Base-by-base conservation (phyloP, 92 coral and sea anemone species). In the Parazoanthus darwini region DNA sequence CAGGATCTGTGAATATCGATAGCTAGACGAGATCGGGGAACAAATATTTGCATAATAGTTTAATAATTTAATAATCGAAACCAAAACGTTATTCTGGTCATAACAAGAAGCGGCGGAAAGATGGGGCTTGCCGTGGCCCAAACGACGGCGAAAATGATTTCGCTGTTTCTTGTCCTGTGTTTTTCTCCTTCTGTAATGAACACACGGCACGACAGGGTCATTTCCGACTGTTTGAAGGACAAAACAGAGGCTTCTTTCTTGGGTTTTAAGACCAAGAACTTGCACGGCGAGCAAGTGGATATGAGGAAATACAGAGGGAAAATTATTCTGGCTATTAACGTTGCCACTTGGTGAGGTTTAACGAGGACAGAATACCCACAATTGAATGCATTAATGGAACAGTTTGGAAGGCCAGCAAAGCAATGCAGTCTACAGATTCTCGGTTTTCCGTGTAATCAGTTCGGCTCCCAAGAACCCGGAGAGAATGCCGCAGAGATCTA, bases 361-460 rank as follows among this genome's bases (percentile, higher is more conserved):
- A 91, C 98, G 0, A 82, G 86, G 8, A 15, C 22, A 2, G 89
- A 95, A 67, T 95, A 95, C 78, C 92, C 92, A 43, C 92, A 89
- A 63, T 36, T 95, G 94, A 95, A 95, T 90, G 93, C 94, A 89
- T 88, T 95, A 50, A 82, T 84, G 66, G 56, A 59, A 51, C 66
- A 85, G 37, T 88, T 89, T 43, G 71, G 88, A 0, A 35, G 74
- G 15, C 59, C 74, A 3, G 82, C 78, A 38, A 80, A 80, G 26
- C 23, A 80, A 22, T 94, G 98, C 58, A 87, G 94, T 5, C 87
- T 95, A 10, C 77, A 78, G 33, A 65, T 95, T 37, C 59, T 94
- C 44, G 98, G 92, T 16, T 91, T 95, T 43, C 98, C 98, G 3
- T 91, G 96, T 85, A 94, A 95, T 74, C 98, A 95, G 89, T 95